A percentile compares a stretch with the other conserved stretches of the same genome.
phyloP scores from a whole-genome alignment of 37 sponge, comb jelly and placozoan genomes.

The Cladorhizidae sp. region DNA sequence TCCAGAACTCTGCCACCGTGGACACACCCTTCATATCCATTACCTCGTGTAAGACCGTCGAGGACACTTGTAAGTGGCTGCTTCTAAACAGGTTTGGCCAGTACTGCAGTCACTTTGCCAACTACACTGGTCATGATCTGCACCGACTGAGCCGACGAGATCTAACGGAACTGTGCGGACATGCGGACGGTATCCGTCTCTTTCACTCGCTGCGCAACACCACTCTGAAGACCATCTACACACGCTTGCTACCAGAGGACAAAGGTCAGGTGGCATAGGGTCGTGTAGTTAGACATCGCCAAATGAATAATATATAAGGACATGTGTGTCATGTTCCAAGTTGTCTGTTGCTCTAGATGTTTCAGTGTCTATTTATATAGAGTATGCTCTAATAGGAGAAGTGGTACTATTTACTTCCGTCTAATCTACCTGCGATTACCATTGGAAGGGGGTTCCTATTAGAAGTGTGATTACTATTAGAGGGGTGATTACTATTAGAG shows the following conservation, averaged over 20 bases:
- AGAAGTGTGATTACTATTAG: no score
- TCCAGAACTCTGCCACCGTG: background rate
- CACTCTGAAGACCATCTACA: conserved; percentile 11
- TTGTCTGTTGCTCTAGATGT: background rate
- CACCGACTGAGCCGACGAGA: conserved; percentile 60
- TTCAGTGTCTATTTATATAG: no score
- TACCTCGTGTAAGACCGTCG: conserved; percentile 1
- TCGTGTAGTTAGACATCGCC: no score
- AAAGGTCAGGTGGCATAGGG: conserved; percentile 23
- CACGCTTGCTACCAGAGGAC: background rate
- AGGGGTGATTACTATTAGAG: no score
- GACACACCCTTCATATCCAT: background rate
- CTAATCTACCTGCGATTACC: no score
- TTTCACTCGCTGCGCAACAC: conserved; percentile 39
- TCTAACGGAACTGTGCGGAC: conserved; percentile 63
- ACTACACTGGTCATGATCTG: conserved; percentile 62
- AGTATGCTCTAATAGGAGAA: no score
- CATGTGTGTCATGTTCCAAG: no score
- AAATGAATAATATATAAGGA: no score
- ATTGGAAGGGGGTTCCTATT: no score
- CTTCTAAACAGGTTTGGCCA: conserved; percentile 38
- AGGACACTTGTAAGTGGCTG: conserved; percentile 64
- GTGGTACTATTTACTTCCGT: no score
- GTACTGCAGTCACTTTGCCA: conserved; percentile 50
- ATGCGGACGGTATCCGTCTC: conserved; percentile 74